Evolutionary conservation across 2,113 vertebrate species (phyloP).

Genomic region (Myodes glareolus): DNA sequence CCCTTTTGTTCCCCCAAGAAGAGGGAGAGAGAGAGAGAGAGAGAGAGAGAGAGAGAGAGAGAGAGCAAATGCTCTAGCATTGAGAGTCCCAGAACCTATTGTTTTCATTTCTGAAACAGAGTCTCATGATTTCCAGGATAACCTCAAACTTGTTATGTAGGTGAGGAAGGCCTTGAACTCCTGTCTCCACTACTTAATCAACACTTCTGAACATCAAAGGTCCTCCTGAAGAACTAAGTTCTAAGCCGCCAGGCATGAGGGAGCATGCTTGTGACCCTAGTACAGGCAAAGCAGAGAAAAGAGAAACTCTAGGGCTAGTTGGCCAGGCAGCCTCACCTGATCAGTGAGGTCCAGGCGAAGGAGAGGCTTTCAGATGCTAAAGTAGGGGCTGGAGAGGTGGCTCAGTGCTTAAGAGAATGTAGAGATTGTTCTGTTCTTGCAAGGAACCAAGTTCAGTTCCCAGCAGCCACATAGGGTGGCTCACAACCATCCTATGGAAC

Average conservation of each 20-base stretch:
- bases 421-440: background rate
- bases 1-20: background rate
- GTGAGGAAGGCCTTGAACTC: background rate
- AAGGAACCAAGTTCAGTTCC: background rate
- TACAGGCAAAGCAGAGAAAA: background rate
- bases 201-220: background rate
- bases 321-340: background rate
- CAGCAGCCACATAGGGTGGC: background rate
- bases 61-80: background rate
- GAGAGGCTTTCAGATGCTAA: background rate
- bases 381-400: background rate
- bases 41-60: no score
- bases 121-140: background rate
- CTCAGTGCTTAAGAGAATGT: background rate
- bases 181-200: background rate
- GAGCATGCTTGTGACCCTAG: background rate
- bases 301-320: background rate
- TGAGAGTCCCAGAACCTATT: background rate
- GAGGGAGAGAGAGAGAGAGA: no score
- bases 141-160: background rate
- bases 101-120: background rate
- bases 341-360: background rate
- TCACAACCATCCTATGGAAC: no score
- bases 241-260: background rate
- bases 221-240: background rate